Conservation (phyloP, 2,113 vertebrate genomes). For the Urocynchramus pylzowi region DNA sequence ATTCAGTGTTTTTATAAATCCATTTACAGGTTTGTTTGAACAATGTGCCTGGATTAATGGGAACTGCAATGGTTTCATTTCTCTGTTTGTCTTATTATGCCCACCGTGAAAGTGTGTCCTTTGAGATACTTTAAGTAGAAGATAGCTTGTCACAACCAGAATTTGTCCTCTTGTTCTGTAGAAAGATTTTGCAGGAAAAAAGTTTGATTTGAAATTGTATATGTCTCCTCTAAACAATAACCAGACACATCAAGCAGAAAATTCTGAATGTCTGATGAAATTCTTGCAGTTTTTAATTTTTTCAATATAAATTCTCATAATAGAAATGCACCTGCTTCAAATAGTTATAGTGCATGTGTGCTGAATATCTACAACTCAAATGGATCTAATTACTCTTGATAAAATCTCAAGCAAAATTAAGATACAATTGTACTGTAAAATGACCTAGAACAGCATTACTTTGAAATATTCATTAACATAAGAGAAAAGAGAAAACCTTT, state of each 20-base stretch:
- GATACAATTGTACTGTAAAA: not conserved
- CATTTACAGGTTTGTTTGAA: not conserved
- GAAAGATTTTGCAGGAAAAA: not conserved
- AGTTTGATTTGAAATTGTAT: not conserved
- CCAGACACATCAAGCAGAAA: not conserved
- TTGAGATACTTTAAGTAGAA: not conserved
- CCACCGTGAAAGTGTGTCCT: not conserved
- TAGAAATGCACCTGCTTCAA: not conserved
- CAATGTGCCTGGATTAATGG: not conserved
- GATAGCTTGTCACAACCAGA: not conserved
- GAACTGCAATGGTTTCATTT: not conserved
- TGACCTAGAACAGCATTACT: not conserved
- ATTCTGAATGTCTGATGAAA: not conserved
- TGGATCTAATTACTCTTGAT: conserved; percentile 43
- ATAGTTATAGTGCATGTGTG: not conserved
- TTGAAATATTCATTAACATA: conserved; percentile 9
- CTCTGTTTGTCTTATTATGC: not conserved
- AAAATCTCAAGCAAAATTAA: conserved; percentile 39
- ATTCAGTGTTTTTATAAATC: not conserved
- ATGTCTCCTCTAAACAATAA: not conserved
- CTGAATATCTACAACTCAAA: conserved; percentile 10
- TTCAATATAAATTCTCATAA: not conserved
- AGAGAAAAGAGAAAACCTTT: conserved; percentile 7
- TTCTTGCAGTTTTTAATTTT: not conserved
- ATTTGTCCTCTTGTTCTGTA: not conserved